Conservation (phyloP, 2,797 vertebrate genomes). For the Squalus acanthias region DNA sequence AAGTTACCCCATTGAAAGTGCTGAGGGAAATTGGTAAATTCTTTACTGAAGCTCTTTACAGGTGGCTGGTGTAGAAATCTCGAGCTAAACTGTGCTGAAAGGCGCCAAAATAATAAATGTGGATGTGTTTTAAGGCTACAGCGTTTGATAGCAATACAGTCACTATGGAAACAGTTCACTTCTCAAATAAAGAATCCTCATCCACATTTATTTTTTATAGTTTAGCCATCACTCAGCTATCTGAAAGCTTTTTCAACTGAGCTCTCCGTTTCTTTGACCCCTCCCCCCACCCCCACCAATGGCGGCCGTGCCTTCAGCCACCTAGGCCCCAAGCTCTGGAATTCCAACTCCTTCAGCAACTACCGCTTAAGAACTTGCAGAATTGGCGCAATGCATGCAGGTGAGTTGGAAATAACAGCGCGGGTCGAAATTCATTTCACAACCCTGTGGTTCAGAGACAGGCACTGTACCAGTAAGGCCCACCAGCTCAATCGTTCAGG, state of each 20-base stretch:
- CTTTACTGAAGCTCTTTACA: no score
- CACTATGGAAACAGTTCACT: background rate
- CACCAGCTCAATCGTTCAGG: background rate
- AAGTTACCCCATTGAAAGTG: no score
- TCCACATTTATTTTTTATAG: no score
- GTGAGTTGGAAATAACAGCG: background rate
- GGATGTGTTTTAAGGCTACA: no score
- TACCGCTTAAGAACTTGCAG: background rate
- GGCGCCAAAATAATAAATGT: no score
- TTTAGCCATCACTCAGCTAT: no score
- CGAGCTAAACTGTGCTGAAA: no score
- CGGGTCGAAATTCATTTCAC: background rate
- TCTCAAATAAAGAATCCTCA: background rate
- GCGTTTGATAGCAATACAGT: background rate
- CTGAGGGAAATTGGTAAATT: no score
- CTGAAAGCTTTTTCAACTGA: no score
- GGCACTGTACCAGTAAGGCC: background rate
- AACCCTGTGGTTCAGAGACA: background rate
- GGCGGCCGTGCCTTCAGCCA: background rate
- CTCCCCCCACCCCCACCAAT: background rate
- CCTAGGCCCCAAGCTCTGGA: background rate
- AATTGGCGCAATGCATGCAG: background rate
- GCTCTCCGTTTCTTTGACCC: background rate
- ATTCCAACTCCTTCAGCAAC: background rate
- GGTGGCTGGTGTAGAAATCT: no score